These are phyloP conservation scores for Neostethus bicornis DNA, from an alignment of 2,797 vertebrate species.

Conservation along the genomic window DNA sequence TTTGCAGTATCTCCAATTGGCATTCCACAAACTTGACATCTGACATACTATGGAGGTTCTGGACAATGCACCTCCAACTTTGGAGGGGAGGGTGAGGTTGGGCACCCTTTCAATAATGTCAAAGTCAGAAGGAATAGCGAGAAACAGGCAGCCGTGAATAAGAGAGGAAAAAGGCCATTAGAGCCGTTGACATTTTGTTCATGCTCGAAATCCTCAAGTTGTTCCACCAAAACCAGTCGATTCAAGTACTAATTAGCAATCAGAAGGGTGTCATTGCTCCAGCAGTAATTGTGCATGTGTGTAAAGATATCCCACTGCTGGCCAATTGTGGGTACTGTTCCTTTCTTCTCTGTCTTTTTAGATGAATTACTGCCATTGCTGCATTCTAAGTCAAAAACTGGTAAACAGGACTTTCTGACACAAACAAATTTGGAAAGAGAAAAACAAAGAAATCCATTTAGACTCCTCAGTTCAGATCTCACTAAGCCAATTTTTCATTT, in stretches of 20 bases:
- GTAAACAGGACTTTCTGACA: conserved; percentile 50
- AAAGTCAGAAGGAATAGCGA: conserved; percentile 24
- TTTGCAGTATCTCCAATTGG: conserved; percentile 28
- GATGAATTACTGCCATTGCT: conserved; percentile 34
- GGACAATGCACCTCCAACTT: conserved; percentile 54
- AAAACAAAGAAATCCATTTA: conserved; percentile 42
- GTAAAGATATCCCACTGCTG: conserved; percentile 51
- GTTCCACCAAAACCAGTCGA: conserved; percentile 73
- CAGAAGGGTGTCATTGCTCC: conserved; percentile 69
- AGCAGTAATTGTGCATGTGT: conserved; percentile 53
- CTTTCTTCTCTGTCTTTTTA: conserved; percentile 26
- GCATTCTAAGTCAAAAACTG: conserved; percentile 40
- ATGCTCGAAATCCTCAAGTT: conserved; percentile 72
- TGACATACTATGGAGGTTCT: conserved; percentile 41
- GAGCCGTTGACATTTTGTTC: conserved; percentile 65
- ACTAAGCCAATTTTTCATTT: conserved; percentile 61
- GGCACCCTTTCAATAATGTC: conserved; percentile 35
- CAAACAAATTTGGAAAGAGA: conserved; percentile 34
- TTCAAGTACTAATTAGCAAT: conserved; percentile 79
- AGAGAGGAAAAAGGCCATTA: conserved; percentile 70
- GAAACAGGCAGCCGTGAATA: conserved; percentile 49
- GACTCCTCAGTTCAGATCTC: conserved; percentile 41
- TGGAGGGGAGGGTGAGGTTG: conserved; percentile 1
- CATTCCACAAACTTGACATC: conserved; percentile 32
- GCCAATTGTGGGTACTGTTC: conserved; percentile 49